Conservation (phyloP, 2,888 invertebrate species). For the Lepidocyrtoides sp. region DNA sequence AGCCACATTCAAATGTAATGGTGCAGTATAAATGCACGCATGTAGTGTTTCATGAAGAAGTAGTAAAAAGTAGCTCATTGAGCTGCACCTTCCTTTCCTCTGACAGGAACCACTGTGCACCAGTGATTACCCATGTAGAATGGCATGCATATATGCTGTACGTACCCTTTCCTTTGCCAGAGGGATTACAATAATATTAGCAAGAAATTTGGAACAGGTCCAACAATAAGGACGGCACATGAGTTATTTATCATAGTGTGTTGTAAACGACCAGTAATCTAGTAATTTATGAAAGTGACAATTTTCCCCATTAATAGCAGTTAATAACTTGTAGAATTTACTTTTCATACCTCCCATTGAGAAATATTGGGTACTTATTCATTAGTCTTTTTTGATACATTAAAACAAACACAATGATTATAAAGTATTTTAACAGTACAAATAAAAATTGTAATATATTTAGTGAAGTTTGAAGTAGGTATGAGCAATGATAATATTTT, state of each 20-base stretch:
- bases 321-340: background rate
- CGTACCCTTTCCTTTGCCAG: background rate
- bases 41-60: background rate
- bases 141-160: no score
- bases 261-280: slow-evolving; percentile 30
- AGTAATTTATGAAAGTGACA: slow-evolving; percentile 34
- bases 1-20: background rate
- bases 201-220: slow-evolving; percentile 28
- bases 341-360: background rate
- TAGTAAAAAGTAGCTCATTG: background rate
- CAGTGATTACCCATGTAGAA: background rate
- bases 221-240: background rate
- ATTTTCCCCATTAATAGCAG: background rate
- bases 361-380: background rate
- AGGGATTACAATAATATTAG: background rate
- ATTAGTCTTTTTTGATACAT: background rate
- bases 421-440: no score
- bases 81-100: background rate
- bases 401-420: no score
- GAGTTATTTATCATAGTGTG: slow-evolving; percentile 39
- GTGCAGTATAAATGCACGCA: background rate
- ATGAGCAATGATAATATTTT: no score
- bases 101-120: background rate
- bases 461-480: no score
- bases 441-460: no score